Conservation (phyloP, 2,113 vertebrate genomes). For the western clawed frog (Xenopus tropicalis) region UCB_Xtro_10.0 CM004449.2:34085501-34086000, state of each 20-base stretch:
- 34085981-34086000: background rate
- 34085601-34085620: conserved; percentile 35
- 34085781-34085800: background rate
- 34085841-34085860: background rate
- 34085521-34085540: conserved; percentile 39
- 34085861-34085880: background rate
- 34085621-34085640: conserved; percentile 39
- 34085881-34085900: background rate
- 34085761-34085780: conserved; percentile 14
- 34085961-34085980: background rate
- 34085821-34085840: conserved; percentile 35
- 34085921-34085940: background rate
- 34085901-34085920: background rate
- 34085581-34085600: conserved; percentile 40
- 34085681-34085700: conserved; percentile 40
- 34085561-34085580: conserved; percentile 38
- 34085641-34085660: conserved; percentile 44
- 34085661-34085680: conserved; percentile 38
- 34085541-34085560: conserved; percentile 35
- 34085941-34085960: background rate
- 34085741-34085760: background rate
- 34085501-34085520: conserved; percentile 41
- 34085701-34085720: conserved; percentile 42
- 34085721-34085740: conserved; percentile 39
- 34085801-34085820: conserved; percentile 22